These are phyloP conservation scores for Bradynema listronoti DNA, from an alignment of 1,140 invertebrate genomes.

Conservation along the genomic window DNA sequence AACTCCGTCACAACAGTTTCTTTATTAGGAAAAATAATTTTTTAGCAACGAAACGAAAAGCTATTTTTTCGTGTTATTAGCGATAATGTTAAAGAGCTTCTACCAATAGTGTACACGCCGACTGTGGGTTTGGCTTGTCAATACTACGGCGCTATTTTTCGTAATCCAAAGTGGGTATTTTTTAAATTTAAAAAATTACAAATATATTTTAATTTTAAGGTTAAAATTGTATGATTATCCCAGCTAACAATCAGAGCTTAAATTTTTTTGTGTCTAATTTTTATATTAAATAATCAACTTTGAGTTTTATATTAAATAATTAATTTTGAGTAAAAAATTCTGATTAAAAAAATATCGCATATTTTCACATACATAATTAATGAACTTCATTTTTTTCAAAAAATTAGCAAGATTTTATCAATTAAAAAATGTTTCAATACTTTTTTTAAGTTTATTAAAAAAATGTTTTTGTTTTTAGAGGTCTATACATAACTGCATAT, in stretches of 20 bases:
- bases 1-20: neutral
- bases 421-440: too few relatives aligned
- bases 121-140: constrained; percentile 92
- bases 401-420: too few relatives aligned
- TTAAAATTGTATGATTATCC: too few relatives aligned
- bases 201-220: too few relatives aligned
- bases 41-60: constrained; percentile 83
- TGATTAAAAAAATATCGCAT: neutral
- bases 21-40: constrained; percentile 9
- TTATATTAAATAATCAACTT: too few relatives aligned
- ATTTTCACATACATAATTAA: too few relatives aligned
- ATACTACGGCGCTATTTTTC: constrained; percentile 85
- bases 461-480: too few relatives aligned
- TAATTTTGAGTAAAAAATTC: neutral
- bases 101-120: constrained; percentile 96
- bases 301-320: too few relatives aligned
- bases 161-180: constrained; percentile 68
- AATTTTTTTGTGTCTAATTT: too few relatives aligned
- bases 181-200: too few relatives aligned
- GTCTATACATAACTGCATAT: constrained; percentile 19
- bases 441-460: neutral
- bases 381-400: too few relatives aligned
- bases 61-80: constrained; percentile 84
- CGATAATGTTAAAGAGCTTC: constrained; percentile 75
- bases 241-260: too few relatives aligned